Evolutionary conservation across 2,888 invertebrate genomes (phyloP).

Genomic region (Torymus texanus): DNA sequence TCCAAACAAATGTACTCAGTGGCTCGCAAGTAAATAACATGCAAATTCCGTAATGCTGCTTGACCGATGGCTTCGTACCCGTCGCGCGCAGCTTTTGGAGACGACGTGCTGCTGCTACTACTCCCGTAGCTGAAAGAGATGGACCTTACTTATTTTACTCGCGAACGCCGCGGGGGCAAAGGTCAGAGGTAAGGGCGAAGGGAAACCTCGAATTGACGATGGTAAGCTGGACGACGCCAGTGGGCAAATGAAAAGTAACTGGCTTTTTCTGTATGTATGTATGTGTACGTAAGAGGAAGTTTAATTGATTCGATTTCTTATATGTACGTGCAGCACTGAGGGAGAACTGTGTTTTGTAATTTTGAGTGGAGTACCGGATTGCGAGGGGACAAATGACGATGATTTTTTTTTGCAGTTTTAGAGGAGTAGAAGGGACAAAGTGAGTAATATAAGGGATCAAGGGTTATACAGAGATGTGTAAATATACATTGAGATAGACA

Average conservation of each 20-base stretch:
- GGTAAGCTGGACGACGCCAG: constrained; percentile 24
- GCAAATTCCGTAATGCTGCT: constrained; percentile 75
- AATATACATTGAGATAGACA: neutral
- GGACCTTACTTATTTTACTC: constrained; percentile 50
- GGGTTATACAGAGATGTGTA: neutral
- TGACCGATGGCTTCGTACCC: constrained; percentile 74
- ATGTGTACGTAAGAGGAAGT: neutral
- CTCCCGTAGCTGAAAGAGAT: constrained; percentile 32
- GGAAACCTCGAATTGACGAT: constrained; percentile 31
- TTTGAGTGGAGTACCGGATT: neutral
- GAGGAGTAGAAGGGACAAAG: neutral
- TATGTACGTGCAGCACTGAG: neutral
- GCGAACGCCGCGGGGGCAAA: constrained; percentile 1
- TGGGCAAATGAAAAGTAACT: constrained; percentile 50
- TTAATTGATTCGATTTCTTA: constrained; percentile 46
- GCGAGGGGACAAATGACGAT: neutral
- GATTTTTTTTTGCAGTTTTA: neutral
- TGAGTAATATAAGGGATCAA: neutral
- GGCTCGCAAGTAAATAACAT: constrained; percentile 74
- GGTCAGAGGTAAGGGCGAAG: constrained; percentile 2
- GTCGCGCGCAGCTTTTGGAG: constrained; percentile 3
- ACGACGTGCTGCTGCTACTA: neutral
- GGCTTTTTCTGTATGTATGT: neutral
- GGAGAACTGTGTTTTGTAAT: constrained; percentile 12
- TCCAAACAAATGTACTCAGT: constrained; percentile 76